Percentiles rank a stretch among this genome's conserved stretches.
These are phyloP conservation scores for Ceratosolen solmsi DNA, from an alignment of 1,140 invertebrate species.

Conservation along the genomic window DNA sequence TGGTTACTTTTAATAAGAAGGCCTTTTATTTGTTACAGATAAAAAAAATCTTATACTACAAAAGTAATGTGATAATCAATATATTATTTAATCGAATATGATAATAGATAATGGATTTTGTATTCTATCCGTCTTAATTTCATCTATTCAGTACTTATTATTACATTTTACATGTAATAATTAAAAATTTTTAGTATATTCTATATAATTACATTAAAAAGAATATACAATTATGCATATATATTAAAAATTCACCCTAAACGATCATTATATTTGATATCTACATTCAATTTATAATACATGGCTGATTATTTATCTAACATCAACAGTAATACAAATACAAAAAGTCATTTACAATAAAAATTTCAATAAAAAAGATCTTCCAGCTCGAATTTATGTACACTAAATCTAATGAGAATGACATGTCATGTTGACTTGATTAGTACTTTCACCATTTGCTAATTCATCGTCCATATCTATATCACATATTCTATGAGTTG, in stretches of 20 bases:
- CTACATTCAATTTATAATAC: constrained; percentile 25
- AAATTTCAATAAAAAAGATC: constrained; percentile 30
- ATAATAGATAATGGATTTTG: too few species aligned
- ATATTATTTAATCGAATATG: too few species aligned
- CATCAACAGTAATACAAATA: constrained; percentile 8
- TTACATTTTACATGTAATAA: too few species aligned
- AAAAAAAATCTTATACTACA: too few species aligned
- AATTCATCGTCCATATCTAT: constrained; percentile 68
- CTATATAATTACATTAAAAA: constrained; percentile 17
- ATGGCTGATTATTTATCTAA: constrained; percentile 21
- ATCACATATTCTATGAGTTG: constrained; percentile 64
- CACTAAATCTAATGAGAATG: constrained; percentile 64
- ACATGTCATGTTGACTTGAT: constrained; percentile 62
- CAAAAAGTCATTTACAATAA: constrained; percentile 18
- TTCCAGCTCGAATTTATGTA: constrained; percentile 10
- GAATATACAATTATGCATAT: constrained; percentile 10
- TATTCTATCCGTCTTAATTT: too few species aligned
- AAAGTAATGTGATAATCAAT: too few species aligned
- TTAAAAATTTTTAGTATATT: too few species aligned
- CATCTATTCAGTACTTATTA: too few species aligned
- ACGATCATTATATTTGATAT: not conserved
- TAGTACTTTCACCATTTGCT: constrained; percentile 65
- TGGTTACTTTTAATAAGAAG: too few species aligned
- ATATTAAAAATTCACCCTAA: constrained; percentile 13
- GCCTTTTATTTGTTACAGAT: too few species aligned